Evolutionary conservation across 2,888 invertebrate species (phyloP).

Genomic region (Caenorhabditis auriculariae): DNA sequence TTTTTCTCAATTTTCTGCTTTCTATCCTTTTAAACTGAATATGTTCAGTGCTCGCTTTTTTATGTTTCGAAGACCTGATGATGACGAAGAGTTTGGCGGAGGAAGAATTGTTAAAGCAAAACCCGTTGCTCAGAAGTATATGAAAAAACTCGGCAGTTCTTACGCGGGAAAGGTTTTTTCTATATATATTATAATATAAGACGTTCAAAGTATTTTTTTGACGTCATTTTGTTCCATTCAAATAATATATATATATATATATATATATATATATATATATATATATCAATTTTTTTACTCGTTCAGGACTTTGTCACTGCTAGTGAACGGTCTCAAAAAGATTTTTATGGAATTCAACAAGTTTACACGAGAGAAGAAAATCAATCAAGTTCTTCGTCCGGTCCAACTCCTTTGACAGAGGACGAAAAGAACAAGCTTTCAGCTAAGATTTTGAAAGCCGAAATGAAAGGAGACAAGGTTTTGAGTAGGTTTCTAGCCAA

Average conservation of each 20-base stretch:
- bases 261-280: background rate
- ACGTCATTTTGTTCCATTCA: slow-evolving; percentile 13
- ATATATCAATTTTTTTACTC: background rate
- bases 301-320: slow-evolving; percentile 38
- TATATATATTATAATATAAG: background rate
- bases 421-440: slow-evolving; percentile 84
- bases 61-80: slow-evolving; percentile 50
- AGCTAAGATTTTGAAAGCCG: slow-evolving; percentile 88
- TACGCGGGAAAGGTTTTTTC: slow-evolving; percentile 26
- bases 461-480: slow-evolving; percentile 82
- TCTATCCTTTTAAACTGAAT: slow-evolving; percentile 5
- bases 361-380: slow-evolving; percentile 15
- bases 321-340: slow-evolving; percentile 36
- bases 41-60: no score
- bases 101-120: slow-evolving; percentile 42
- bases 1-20: background rate
- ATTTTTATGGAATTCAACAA: slow-evolving; percentile 48
- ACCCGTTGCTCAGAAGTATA: slow-evolving; percentile 45
- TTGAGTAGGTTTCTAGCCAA: background rate
- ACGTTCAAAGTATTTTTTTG: background rate
- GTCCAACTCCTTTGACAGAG: slow-evolving; percentile 24
- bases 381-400: background rate
- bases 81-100: slow-evolving; percentile 36
- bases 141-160: slow-evolving; percentile 43
- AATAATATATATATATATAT: background rate